Conservation (phyloP, 2,888 invertebrate species). For the Andrena minutula region DNA sequence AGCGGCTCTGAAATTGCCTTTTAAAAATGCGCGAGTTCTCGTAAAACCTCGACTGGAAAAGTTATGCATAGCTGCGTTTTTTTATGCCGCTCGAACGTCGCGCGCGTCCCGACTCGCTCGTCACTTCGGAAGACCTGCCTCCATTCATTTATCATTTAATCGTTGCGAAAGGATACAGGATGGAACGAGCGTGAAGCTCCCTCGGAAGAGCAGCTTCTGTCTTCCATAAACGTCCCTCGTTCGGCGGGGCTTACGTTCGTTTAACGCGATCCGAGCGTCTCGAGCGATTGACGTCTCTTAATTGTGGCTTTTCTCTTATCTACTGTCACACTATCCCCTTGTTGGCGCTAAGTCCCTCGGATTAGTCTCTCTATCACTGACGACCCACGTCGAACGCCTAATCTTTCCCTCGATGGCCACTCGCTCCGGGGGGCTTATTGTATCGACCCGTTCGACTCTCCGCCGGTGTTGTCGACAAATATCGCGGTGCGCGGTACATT, state of each 20-base stretch:
- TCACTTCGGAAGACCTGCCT: background rate
- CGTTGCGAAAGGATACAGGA: background rate
- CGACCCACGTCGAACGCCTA: conserved; percentile 80
- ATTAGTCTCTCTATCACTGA: conserved; percentile 83
- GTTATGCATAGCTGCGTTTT: conserved; percentile 43
- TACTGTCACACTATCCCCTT: conserved; percentile 82
- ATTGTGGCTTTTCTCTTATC: conserved; percentile 83
- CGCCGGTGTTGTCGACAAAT: conserved; percentile 51
- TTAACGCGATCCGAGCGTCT: conserved; percentile 57
- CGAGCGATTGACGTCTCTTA: conserved; percentile 81
- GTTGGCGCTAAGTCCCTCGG: conserved; percentile 75
- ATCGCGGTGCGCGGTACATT: conserved; percentile 26
- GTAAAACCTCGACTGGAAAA: conserved; percentile 56
- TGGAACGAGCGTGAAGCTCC: background rate
- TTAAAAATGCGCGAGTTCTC: conserved; percentile 50
- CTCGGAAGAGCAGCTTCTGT: background rate
- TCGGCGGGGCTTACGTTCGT: background rate
- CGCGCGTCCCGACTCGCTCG: conserved; percentile 11
- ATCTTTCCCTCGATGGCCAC: conserved; percentile 76
- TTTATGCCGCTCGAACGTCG: conserved; percentile 40
- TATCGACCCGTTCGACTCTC: conserved; percentile 39
- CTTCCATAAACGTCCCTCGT: background rate
- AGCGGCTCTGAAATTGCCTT: conserved; percentile 39
- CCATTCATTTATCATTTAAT: background rate
- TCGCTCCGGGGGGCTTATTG: conserved; percentile 47